Base-by-base conservation (phyloP, 1,140 invertebrate genomes). In the Penaeus chinensis region DNA sequence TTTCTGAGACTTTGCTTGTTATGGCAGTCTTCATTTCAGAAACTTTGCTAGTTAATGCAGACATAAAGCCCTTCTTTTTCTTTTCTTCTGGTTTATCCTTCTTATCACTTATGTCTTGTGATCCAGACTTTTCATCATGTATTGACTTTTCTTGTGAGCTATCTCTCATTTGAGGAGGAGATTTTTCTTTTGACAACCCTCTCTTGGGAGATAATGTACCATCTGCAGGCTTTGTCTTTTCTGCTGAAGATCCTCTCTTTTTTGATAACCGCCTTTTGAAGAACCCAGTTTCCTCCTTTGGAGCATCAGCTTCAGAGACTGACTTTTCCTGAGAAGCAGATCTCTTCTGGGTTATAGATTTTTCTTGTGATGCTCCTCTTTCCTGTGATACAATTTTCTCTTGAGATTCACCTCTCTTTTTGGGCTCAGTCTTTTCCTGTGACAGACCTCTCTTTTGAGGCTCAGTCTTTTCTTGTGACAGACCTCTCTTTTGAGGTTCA, bases 1-100 rank as follows among this genome's bases (percentile, higher is more conserved):
- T 76, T 42, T 81, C 80, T 54, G 54, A 54, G 7, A 86, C 61
- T n/a, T 37, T 61, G 4, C 80, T 27, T 76, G 74, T 74, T 47
- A 87, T 81, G 0, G 69, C 80, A 54, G 80, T 76, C 60, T 62
- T 83, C 27, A 87, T 42, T 54, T 87, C 86, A 24, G 86, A 82
- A 83, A 87, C 86, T 27, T 87, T 87, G 27, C 80, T 61, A 20
- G 81, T 63, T 78, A 87, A 77, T 16, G 86, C 80, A 76, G 42
- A 24, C 22, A 87, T 74, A 32, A 82, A 60, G 71, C 80, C 74
- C n/a, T 60, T 76, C 71, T 83, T 85, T 22, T 32, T 65, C 11
- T 62, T 82, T 65, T 65, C 47, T 69, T 82, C 42, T 42, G 18
- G 32, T 20, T 82, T 42, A n/a, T 37, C 37, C n/a, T 20, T 82